phyloP scores from a whole-genome alignment of 2,888 invertebrate genomes.

The Mesorhabditis spiculigera region DNA sequence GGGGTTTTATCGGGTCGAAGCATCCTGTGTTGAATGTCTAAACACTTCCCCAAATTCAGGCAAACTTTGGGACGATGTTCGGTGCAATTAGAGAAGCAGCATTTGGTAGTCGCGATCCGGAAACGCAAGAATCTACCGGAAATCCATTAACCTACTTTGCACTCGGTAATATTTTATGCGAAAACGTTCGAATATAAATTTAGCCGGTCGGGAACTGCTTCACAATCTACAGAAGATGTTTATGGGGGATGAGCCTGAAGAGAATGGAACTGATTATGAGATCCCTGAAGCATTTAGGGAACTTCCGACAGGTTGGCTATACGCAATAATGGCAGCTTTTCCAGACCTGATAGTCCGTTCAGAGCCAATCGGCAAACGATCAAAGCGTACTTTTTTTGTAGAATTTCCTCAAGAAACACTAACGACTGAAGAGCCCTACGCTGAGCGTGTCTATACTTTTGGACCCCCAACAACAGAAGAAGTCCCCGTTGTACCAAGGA shows the following conservation, averaged over 20 bases:
- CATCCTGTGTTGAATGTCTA: neutral
- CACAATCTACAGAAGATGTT: neutral
- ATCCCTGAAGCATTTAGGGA: neutral
- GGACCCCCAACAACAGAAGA: neutral
- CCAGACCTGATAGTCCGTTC: too few species aligned
- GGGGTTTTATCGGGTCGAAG: neutral
- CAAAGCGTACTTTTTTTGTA: neutral
- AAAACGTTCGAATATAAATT: neutral
- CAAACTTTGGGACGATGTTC: constrained; percentile 34
- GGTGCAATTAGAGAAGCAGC: constrained; percentile 35
- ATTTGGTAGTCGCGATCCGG: constrained; percentile 20
- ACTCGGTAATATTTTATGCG: neutral
- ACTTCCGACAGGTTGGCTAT: constrained; percentile 3
- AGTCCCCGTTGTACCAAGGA: neutral
- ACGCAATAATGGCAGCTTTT: too few species aligned
- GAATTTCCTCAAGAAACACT: neutral
- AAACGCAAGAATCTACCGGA: constrained; percentile 20
- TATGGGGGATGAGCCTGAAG: neutral
- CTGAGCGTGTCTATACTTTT: neutral
- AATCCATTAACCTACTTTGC: constrained; percentile 12
- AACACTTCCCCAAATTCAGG: constrained; percentile 16
- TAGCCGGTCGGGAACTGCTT: constrained; percentile 5
- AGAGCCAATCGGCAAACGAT: too few species aligned
- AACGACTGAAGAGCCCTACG: neutral
- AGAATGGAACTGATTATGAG: neutral